Percentiles rank a stretch among this genome's conserved stretches.
These are phyloP conservation scores for Drosophila athabasca DNA, from an alignment of 1,140 invertebrate genomes.

Conservation along the genomic window DNA sequence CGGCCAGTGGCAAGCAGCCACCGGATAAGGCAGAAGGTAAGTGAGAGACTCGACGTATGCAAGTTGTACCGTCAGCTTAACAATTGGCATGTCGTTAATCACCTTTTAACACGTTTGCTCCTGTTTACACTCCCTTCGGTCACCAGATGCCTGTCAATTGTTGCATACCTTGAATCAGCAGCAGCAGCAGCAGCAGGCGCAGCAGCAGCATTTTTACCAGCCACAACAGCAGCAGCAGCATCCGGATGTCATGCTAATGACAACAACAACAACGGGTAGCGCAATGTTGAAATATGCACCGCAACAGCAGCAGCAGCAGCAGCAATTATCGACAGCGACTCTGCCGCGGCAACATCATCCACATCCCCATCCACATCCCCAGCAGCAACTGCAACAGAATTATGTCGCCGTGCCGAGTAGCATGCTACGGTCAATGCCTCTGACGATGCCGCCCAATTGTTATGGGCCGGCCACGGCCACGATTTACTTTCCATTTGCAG, in stretches of 20 bases:
- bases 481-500: slow-evolving; percentile 79
- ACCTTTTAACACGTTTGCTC: slow-evolving; percentile 53
- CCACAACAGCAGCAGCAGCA: slow-evolving; percentile 56
- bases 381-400: slow-evolving; percentile 63
- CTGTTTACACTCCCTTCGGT: slow-evolving; percentile 49
- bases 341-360: slow-evolving; percentile 68
- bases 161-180: slow-evolving; percentile 77
- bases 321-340: slow-evolving; percentile 66
- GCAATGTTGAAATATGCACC: slow-evolving; percentile 76
- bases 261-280: slow-evolving; percentile 71
- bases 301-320: slow-evolving; percentile 63
- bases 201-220: slow-evolving; percentile 15
- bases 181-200: slow-evolving; percentile 51
- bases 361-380: slow-evolving; percentile 58
- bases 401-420: slow-evolving; percentile 77
- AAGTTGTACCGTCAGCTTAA: slow-evolving; percentile 66
- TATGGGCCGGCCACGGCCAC: slow-evolving; percentile 70
- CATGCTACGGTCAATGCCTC: slow-evolving; percentile 64
- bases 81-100: slow-evolving; percentile 75
- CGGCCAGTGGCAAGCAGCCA: slow-evolving; percentile 55
- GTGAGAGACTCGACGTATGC: slow-evolving; percentile 32
- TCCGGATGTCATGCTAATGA: slow-evolving; percentile 82
- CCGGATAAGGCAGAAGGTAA: slow-evolving; percentile 64
- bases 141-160: slow-evolving; percentile 81
- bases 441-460: slow-evolving; percentile 64